phyloP scores from a whole-genome alignment of 1,140 invertebrate species.

The Ephestia elutella region DNA sequence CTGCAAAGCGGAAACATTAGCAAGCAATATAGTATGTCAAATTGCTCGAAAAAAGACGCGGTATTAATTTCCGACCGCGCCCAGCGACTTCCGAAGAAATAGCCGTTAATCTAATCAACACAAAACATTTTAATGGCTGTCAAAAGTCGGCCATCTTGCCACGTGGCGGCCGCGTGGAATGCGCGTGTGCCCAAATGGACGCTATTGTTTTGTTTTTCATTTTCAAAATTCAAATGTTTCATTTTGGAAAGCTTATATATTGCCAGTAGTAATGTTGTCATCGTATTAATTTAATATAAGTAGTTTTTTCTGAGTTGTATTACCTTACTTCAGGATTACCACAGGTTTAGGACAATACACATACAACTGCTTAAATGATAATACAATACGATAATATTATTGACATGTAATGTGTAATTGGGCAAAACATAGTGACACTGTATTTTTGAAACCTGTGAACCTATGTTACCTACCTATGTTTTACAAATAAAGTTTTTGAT shows the following conservation, averaged over 20 bases:
- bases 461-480: too few species aligned
- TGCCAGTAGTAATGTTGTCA: background rate
- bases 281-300: background rate
- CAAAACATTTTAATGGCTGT: constrained; percentile 66
- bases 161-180: constrained; percentile 42
- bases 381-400: too few species aligned
- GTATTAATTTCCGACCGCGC: constrained; percentile 25
- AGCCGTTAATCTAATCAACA: constrained; percentile 71
- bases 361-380: too few species aligned
- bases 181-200: constrained; percentile 54
- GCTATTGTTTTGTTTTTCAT: constrained; percentile 50
- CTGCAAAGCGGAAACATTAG: constrained; percentile 35
- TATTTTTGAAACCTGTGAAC: too few species aligned
- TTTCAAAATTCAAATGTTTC: constrained; percentile 14
- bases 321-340: too few species aligned
- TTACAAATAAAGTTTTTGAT: too few species aligned
- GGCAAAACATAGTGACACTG: too few species aligned
- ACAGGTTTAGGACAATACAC: too few species aligned
- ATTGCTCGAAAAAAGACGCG: constrained; percentile 24
- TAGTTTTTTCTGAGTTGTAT: background rate
- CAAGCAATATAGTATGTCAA: constrained; percentile 15
- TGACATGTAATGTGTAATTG: too few species aligned
- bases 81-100: constrained; percentile 27
- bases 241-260: background rate
- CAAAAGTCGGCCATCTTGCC: constrained; percentile 41